These are phyloP conservation scores for Drosophila histrio DNA, from an alignment of 2,888 invertebrate genomes.

Conservation along the genomic window DNA sequence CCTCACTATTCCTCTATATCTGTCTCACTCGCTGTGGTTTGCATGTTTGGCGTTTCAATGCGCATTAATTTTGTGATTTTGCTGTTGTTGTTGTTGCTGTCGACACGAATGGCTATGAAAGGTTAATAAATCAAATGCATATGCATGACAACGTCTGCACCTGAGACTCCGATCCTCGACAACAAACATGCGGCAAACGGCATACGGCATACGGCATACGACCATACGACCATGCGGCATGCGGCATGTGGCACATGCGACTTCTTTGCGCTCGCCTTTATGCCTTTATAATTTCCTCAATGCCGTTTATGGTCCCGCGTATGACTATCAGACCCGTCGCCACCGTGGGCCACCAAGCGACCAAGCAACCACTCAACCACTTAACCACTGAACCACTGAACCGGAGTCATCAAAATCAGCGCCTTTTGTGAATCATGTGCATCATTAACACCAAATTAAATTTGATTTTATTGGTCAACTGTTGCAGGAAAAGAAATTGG, in stretches of 20 bases:
- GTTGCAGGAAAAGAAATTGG: conserved; percentile 53
- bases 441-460: conserved; percentile 74
- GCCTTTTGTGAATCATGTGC: conserved; percentile 58
- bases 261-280: conserved; percentile 51
- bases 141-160: conserved; percentile 72
- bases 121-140: conserved; percentile 80
- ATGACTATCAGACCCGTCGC: conserved; percentile 23
- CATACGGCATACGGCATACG: conserved; percentile 21
- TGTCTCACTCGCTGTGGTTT: conserved; percentile 32
- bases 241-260: conserved; percentile 31
- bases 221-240: conserved; percentile 22
- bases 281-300: conserved; percentile 78
- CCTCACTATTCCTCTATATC: neutral
- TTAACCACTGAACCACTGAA: conserved; percentile 29
- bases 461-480: conserved; percentile 49
- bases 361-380: neutral
- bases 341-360: conserved; percentile 31
- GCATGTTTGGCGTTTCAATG: conserved; percentile 80
- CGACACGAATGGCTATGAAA: conserved; percentile 80
- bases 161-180: conserved; percentile 41
- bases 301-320: conserved; percentile 63
- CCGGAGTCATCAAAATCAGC: conserved; percentile 64
- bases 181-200: conserved; percentile 14
- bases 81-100: conserved; percentile 67
- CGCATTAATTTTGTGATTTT: conserved; percentile 74